Evolutionary conservation across 2,888 invertebrate genomes (phyloP).

Genomic region (Endomychus coccineus): DNA sequence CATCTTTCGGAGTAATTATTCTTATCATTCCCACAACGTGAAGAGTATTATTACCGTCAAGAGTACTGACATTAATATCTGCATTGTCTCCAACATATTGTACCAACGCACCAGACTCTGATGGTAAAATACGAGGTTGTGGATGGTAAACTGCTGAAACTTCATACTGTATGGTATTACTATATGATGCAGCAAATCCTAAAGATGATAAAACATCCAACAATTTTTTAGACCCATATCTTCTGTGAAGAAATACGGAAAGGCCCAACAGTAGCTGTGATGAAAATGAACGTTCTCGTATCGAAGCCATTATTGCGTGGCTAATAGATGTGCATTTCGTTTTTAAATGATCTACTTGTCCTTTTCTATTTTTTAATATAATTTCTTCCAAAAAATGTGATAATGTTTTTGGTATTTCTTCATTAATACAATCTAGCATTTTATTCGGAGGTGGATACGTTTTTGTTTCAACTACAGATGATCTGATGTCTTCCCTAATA

Average conservation of each 20-base stretch:
- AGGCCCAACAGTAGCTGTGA: no score
- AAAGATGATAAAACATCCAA: slow-evolving; percentile 32
- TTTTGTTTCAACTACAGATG: slow-evolving; percentile 30
- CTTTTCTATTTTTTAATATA: slow-evolving; percentile 21
- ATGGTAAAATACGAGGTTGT: no score
- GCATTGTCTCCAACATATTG: no score
- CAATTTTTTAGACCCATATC: no score
- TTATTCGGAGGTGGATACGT: slow-evolving; percentile 32
- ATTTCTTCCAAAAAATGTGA: slow-evolving; percentile 9
- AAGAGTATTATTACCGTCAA: slow-evolving; percentile 21
- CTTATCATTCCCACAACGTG: slow-evolving; percentile 23
- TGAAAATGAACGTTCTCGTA: no score
- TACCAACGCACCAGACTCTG: no score
- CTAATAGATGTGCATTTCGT: slow-evolving; percentile 31
- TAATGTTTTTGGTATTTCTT: slow-evolving; percentile 27
- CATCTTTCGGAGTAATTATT: slow-evolving; percentile 17
- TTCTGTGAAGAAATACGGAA: no score
- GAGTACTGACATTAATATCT: no score
- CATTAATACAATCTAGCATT: slow-evolving; percentile 25
- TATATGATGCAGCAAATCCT: slow-evolving; percentile 30
- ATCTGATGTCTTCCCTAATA: slow-evolving; percentile 35
- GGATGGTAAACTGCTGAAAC: no score
- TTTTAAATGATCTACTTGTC: slow-evolving; percentile 17
- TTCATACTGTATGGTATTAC: no score
- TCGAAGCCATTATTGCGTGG: no score